phyloP scores from a whole-genome alignment of 2,888 invertebrate genomes.

The Coecobrya sp. region DNA sequence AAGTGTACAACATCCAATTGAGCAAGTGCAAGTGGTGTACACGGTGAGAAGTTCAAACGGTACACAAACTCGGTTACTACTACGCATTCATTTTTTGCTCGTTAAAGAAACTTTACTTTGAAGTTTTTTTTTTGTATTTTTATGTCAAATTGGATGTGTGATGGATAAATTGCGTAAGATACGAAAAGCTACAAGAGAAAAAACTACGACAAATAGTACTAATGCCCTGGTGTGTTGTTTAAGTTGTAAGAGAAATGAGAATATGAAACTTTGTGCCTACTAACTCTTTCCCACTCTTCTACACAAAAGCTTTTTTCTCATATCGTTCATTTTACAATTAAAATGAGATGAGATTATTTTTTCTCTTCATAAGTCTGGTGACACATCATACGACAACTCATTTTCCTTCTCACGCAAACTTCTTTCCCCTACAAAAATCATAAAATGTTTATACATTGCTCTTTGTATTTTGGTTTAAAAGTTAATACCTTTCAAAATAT shows the following conservation, averaged over 20 bases:
- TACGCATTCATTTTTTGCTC: slow-evolving; percentile 61
- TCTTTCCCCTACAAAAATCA: background rate
- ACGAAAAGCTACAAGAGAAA: slow-evolving; percentile 8
- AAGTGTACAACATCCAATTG: slow-evolving; percentile 28
- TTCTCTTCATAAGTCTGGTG: background rate
- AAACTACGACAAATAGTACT: slow-evolving; percentile 28
- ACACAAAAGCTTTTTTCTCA: background rate
- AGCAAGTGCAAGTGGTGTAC: slow-evolving; percentile 20
- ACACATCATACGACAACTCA: slow-evolving; percentile 19
- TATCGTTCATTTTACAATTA: slow-evolving; percentile 48
- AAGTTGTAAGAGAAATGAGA: background rate
- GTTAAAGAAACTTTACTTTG: slow-evolving; percentile 61
- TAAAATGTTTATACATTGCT: background rate
- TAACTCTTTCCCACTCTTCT: background rate
- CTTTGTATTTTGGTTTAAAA: background rate
- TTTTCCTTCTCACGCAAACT: slow-evolving; percentile 1
- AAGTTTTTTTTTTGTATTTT: slow-evolving; percentile 39
- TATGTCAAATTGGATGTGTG: slow-evolving; percentile 64
- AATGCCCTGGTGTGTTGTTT: background rate
- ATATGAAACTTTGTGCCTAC: slow-evolving; percentile 1
- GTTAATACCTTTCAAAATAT: slow-evolving; percentile 44
- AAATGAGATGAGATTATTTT: slow-evolving; percentile 29
- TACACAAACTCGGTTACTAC: slow-evolving; percentile 34
- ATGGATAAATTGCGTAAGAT: slow-evolving; percentile 65
- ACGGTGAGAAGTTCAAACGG: background rate